Evolutionary conservation across 2,888 invertebrate genomes (phyloP), one percentile per base, ranked within the genome.

Genomic region (Meghimatium bilineatum): DNA sequence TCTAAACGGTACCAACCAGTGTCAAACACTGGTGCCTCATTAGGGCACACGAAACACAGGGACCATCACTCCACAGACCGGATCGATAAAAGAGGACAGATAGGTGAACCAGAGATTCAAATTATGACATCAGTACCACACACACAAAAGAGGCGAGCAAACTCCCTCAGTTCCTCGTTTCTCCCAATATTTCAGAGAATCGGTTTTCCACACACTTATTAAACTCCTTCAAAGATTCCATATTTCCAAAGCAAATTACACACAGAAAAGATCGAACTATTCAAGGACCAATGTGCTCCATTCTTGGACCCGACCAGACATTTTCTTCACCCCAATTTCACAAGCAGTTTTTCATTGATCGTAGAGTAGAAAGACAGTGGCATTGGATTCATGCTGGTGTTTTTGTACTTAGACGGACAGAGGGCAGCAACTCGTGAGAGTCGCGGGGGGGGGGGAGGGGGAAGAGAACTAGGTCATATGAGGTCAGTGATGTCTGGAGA

Each of bases 81-180:
- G 76, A 34, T 76, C 76, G 76, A 76, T 76, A 76, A 20, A 52
- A 52, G 49, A 26, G 60, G 76, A 8, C 56, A 32, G n/a, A 74
- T 32, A 23, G 76, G 34, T 1, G 56, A 56, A 56, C 44, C 44
- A 17, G 23, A 56, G 56, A 76, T 76, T 76, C 32, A 26, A 56
- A 76, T 76, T 60, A 76, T 76, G 76, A 56, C 76, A 60, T 76
- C 76, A 56, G 34, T 76, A 36, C 56, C 34, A 76, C 44, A 5
- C 5, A 8, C 44, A 44, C 5, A 44, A 44, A 44, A 44, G 12
- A 44, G 12, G 34, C 56, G 56, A 20, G 12, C 5, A 12, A 56
- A 29, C 5, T 36, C n/a, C n/a, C n/a, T n/a, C n/a, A n/a, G n/a
- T 23, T 8, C 34, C 34, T 12, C 44, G 44, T n/a, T 56, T 36